Percentiles rank a stretch among this genome's conserved stretches.
Evolutionary conservation across 2,888 invertebrate genomes (phyloP).

Genomic region (Drosophila leonis): DNA sequence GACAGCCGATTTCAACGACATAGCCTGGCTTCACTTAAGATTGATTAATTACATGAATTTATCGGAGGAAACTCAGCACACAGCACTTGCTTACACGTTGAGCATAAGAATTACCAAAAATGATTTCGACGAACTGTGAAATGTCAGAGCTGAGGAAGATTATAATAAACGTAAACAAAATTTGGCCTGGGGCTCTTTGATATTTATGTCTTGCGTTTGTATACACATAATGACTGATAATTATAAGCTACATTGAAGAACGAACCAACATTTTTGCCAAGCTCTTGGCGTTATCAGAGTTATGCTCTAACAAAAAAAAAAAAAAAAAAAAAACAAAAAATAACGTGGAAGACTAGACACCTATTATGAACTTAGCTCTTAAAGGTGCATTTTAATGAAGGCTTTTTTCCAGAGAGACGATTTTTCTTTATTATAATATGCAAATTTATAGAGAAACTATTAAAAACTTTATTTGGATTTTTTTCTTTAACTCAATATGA

Average conservation of each 20-base stretch:
- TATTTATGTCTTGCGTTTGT: constrained; percentile 16
- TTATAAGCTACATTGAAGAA: constrained; percentile 40
- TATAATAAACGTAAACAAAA: constrained; percentile 34
- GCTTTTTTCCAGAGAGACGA: neutral
- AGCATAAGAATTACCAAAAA: constrained; percentile 18
- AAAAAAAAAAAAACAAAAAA: constrained; percentile 25
- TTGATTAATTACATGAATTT: constrained; percentile 64
- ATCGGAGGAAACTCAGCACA: constrained; percentile 16
- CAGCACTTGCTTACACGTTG: constrained; percentile 1
- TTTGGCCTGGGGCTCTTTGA: constrained; percentile 21
- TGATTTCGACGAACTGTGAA: constrained; percentile 28
- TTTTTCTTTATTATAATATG: neutral
- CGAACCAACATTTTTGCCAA: constrained; percentile 13
- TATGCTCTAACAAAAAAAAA: constrained; percentile 10
- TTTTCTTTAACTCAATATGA: neutral
- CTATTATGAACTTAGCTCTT: neutral
- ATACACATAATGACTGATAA: constrained; percentile 57
- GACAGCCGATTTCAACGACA: constrained; percentile 28
- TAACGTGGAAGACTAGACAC: neutral
- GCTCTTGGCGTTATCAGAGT: constrained; percentile 16
- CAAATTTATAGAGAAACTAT: neutral
- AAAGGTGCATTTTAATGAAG: neutral
- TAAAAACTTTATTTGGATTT: neutral
- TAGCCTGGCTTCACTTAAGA: constrained; percentile 23
- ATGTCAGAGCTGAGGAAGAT: constrained; percentile 10